These are phyloP conservation scores for Lepidocyrtoides sp. DNA, from an alignment of 2,888 invertebrate species.

Conservation along the genomic window DNA sequence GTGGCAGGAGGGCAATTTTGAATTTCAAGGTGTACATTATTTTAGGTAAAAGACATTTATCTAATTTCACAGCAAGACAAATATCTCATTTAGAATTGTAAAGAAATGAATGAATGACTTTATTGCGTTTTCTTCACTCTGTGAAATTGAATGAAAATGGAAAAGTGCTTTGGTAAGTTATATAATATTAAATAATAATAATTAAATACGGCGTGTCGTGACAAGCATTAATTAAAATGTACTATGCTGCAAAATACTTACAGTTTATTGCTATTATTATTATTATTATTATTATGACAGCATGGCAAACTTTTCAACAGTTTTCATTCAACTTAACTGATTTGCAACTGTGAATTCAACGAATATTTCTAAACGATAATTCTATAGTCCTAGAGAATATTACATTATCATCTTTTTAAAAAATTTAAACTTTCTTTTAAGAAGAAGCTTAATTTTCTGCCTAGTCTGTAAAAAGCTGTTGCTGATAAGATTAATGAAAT, in stretches of 20 bases:
- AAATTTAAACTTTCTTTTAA: too few relatives aligned
- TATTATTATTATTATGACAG: too few relatives aligned
- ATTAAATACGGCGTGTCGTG: slow-evolving; percentile 46
- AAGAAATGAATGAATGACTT: slow-evolving; percentile 27
- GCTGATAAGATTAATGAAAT: too few relatives aligned
- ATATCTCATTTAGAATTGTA: slow-evolving; percentile 5
- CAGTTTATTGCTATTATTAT: too few relatives aligned
- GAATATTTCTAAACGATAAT: too few relatives aligned
- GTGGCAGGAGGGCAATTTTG: slow-evolving; percentile 28
- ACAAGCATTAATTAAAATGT: slow-evolving; percentile 39
- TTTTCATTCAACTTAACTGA: background rate
- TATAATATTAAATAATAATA: slow-evolving; percentile 20
- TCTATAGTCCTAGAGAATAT: too few relatives aligned
- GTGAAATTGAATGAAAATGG: slow-evolving; percentile 17
- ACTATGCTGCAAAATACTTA: background rate
- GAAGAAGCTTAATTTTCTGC: too few relatives aligned
- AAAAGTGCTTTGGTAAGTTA: slow-evolving; percentile 18
- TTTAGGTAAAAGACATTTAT: background rate
- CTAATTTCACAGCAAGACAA: slow-evolving; percentile 19
- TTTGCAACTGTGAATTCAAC: background rate
- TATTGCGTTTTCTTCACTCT: slow-evolving; percentile 7
- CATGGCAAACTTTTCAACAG: background rate
- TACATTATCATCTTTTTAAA: too few relatives aligned
- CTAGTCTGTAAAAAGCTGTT: too few relatives aligned
- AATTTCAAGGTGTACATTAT: slow-evolving; percentile 33